Conservation (phyloP, 2,888 invertebrate genomes). For the Pandemis corylana region DNA sequence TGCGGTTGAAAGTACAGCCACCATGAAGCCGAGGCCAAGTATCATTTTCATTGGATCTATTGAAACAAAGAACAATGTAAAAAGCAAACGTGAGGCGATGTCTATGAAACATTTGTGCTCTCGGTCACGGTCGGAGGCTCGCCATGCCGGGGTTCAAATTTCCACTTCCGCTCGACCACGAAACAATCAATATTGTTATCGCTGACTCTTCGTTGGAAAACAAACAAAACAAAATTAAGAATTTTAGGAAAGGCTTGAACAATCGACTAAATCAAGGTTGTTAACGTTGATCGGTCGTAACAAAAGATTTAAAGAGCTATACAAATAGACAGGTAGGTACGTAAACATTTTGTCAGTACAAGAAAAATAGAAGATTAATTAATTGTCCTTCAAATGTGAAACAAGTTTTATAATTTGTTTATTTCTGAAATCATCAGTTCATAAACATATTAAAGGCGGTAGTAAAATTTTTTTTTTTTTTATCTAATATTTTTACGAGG, state of each 20-base stretch:
- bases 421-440: too few species aligned
- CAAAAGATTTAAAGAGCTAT: constrained; percentile 12
- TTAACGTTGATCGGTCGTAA: constrained; percentile 1
- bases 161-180: constrained; percentile 76
- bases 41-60: constrained; percentile 55
- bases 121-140: constrained; percentile 76
- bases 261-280: constrained; percentile 51
- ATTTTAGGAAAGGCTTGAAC: constrained; percentile 56
- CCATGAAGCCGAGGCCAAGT: constrained; percentile 50
- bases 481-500: too few species aligned
- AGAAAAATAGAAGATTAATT: constrained; percentile 1
- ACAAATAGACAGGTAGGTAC: not conserved
- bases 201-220: constrained; percentile 73
- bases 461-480: too few species aligned
- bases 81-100: constrained; percentile 65
- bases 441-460: too few species aligned
- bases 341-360: not conserved
- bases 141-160: constrained; percentile 76
- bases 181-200: constrained; percentile 80
- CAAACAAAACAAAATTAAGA: constrained; percentile 72
- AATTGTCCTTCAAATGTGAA: too few species aligned
- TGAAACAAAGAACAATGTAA: constrained; percentile 65
- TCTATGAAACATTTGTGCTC: constrained; percentile 71
- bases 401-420: too few species aligned
- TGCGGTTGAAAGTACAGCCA: constrained; percentile 42